These are phyloP conservation scores for Rhizomys pruinosus DNA, from an alignment of 2,113 vertebrate species.

Conservation along the genomic window DNA sequence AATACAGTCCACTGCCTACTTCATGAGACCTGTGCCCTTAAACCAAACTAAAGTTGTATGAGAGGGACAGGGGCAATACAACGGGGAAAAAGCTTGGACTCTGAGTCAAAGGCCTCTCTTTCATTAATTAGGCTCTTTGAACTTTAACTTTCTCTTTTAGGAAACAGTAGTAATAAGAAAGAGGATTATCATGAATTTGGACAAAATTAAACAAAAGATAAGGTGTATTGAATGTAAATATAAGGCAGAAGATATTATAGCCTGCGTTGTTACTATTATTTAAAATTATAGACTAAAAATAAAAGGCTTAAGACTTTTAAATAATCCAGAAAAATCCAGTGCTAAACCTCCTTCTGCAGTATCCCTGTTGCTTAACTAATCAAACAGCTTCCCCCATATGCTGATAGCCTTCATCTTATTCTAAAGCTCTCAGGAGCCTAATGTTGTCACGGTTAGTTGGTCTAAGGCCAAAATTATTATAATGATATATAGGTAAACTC, in stretches of 20 bases:
- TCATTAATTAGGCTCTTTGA: background rate
- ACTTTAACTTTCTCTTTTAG: slow-evolving; percentile 17
- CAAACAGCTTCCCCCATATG: background rate
- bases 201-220: background rate
- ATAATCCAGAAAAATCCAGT: background rate
- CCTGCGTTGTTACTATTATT: background rate
- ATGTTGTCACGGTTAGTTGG: background rate
- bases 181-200: background rate
- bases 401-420: background rate
- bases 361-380: background rate
- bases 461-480: background rate
- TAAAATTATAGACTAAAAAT: slow-evolving; percentile 2
- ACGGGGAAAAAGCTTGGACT: background rate
- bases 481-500: background rate
- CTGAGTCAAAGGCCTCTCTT: background rate
- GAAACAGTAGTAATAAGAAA: background rate
- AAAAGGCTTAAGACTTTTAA: background rate
- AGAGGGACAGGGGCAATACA: background rate
- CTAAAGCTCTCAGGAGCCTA: background rate
- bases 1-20: background rate
- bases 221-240: background rate
- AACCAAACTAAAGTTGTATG: background rate
- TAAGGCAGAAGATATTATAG: background rate
- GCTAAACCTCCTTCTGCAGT: background rate
- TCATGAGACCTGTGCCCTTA: background rate